Evolutionary conservation across 2,888 invertebrate genomes (phyloP), one percentile per base, ranked within the genome.

Genomic region (Corythucha ciliata): DNA sequence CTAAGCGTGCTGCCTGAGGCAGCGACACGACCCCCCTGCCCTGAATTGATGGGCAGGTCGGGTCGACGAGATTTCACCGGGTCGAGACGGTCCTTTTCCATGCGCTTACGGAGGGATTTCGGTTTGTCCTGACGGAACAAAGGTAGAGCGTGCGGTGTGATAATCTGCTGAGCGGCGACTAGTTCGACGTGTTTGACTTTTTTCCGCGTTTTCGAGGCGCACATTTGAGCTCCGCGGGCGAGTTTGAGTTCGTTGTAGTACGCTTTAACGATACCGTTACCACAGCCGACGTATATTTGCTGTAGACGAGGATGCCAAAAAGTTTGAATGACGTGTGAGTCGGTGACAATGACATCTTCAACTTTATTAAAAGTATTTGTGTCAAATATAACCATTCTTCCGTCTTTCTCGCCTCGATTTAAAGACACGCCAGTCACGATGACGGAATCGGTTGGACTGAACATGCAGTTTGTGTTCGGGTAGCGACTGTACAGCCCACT

Each of bases 291-390:
- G 57, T 96, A 87, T 34, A 98, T 80, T 67, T 98, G 98, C 66
- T 98, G 97, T n/a, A 98, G 70, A 66, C 92, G 90, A 0, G 97
- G 88, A 70, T 98, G 97, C 98, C 98, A 98, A 1, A 87, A 68
- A 0, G 83, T 79, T 65, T 93, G 86, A 1, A 97, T 87, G 0
- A 91, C 80, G 58, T 88, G 88, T 0, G 88, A 82, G 62, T 83
- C 77, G 0, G 82, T 77, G 0, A 92, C 85, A 7, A 80, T 76
- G 49, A 94, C 78, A 56, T 81, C 77, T 33, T 81, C 78, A 0
- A 87, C 75, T 25, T 79, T 65, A 20, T 86, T 76, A 60, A 88
- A 87, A 0, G 80, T 86, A 50, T 81, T 78, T 0, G 84, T 73
- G 61, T 87, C 80, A 60, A 82, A 88, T 67, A 97, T 92, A 51